Evolutionary conservation across 2,113 vertebrate genomes (phyloP).

Genomic region (Sturnus vulgaris): DNA sequence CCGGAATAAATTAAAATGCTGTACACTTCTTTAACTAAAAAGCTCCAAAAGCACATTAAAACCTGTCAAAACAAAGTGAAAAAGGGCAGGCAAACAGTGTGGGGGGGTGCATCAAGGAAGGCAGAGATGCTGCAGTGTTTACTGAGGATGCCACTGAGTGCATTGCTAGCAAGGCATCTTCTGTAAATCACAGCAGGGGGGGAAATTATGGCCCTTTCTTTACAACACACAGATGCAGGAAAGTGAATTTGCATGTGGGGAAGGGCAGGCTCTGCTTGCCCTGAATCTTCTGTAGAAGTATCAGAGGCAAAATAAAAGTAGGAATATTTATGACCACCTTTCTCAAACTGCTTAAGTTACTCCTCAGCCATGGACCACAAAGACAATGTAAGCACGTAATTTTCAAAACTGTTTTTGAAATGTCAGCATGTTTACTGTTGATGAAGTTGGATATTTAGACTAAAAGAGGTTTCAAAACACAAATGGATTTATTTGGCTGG

Average conservation of each 20-base stretch:
- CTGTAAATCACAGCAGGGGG: not conserved
- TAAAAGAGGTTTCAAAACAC: not conserved
- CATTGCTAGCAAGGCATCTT: constrained; percentile 1
- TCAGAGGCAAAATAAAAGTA: not conserved
- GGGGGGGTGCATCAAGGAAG: not conserved
- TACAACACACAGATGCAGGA: not conserved
- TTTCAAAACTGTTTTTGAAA: not conserved
- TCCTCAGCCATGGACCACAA: not conserved
- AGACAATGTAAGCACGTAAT: not conserved
- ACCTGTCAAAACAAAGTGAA: constrained; percentile 38
- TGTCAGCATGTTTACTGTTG: not conserved
- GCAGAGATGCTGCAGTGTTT: constrained; percentile 1
- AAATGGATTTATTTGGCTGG: not conserved
- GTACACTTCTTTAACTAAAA: not conserved
- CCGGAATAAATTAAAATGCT: not conserved
- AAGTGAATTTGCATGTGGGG: not conserved
- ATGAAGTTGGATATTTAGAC: not conserved
- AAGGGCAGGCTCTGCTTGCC: not conserved
- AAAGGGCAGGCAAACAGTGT: not conserved
- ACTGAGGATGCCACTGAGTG: not conserved
- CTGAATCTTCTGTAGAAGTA: not conserved
- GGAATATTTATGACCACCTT: not conserved
- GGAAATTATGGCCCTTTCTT: not conserved
- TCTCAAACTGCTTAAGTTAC: not conserved
- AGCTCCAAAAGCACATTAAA: not conserved